Percentiles rank a stretch among this genome's conserved stretches.
phyloP scores from a whole-genome alignment of 2,113 vertebrate genomes.

The Bambusicola thoracicus region DNA sequence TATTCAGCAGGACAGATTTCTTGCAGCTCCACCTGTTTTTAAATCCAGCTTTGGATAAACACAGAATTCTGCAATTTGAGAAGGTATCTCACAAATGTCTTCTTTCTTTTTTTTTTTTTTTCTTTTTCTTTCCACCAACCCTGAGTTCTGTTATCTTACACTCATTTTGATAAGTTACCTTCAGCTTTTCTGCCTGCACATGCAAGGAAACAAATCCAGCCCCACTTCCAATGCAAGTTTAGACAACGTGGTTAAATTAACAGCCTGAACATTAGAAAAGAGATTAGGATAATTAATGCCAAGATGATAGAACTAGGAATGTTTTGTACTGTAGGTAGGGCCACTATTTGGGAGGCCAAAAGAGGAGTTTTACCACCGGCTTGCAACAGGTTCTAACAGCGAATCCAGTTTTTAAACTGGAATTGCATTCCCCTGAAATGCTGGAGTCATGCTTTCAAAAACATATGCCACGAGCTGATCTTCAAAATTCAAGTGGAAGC shows the following conservation, averaged over 20 bases:
- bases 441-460: conserved; percentile 8
- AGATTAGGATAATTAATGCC: conserved; percentile 81
- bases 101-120: background rate
- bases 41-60: background rate
- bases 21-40: conserved; percentile 19
- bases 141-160: conserved; percentile 62
- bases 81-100: background rate
- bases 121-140: background rate
- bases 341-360: conserved; percentile 78
- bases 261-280: conserved; percentile 77
- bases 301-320: conserved; percentile 78
- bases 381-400: conserved; percentile 70
- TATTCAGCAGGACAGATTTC: background rate
- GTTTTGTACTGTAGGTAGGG: conserved; percentile 77
- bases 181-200: conserved; percentile 74
- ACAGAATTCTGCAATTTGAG: background rate
- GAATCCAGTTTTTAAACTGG: conserved; percentile 9
- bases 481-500: background rate
- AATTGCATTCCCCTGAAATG: conserved; percentile 11
- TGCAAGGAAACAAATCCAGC: conserved; percentile 75
- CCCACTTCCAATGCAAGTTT: conserved; percentile 78
- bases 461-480: background rate
- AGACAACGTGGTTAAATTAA: conserved; percentile 78
- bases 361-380: conserved; percentile 72
- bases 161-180: conserved; percentile 71